Conservation (phyloP, 2,113 vertebrate genomes). For the Oreotrochilus melanogaster region DNA sequence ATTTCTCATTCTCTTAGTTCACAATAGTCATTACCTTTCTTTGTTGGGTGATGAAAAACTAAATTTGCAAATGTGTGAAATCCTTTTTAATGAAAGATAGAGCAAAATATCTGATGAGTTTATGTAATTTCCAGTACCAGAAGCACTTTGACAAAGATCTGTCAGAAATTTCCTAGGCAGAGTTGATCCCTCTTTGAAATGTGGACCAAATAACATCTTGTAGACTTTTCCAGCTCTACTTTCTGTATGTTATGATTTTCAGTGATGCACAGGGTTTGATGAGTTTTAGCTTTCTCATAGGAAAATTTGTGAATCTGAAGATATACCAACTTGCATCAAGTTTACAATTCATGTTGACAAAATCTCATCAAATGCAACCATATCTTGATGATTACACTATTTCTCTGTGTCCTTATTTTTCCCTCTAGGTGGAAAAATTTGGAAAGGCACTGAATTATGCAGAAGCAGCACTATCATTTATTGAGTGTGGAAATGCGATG, state of each 20-base stretch:
- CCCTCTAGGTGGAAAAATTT: conserved; percentile 91
- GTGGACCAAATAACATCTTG: background rate
- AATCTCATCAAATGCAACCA: background rate
- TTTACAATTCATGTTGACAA: background rate
- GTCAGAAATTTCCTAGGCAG: background rate
- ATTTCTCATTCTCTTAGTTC: background rate
- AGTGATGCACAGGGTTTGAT: background rate
- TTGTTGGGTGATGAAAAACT: background rate
- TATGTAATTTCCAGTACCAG: background rate
- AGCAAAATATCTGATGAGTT: background rate
- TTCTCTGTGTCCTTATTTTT: conserved; percentile 52
- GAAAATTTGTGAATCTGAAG: background rate
- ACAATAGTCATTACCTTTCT: background rate
- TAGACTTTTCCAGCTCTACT: background rate
- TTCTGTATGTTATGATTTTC: background rate
- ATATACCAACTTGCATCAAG: background rate
- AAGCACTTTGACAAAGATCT: background rate
- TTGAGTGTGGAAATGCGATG: conserved; percentile 99
- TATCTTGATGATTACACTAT: conserved; percentile 11
- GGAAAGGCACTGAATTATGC: conserved; percentile 96
- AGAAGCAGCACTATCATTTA: conserved; percentile 95
- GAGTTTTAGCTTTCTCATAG: background rate
- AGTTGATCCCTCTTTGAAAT: background rate
- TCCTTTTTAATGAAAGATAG: background rate
- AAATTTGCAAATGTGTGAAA: background rate